Conservation (phyloP, 1,140 invertebrate species). For the Leguminivora glycinivorella region DNA sequence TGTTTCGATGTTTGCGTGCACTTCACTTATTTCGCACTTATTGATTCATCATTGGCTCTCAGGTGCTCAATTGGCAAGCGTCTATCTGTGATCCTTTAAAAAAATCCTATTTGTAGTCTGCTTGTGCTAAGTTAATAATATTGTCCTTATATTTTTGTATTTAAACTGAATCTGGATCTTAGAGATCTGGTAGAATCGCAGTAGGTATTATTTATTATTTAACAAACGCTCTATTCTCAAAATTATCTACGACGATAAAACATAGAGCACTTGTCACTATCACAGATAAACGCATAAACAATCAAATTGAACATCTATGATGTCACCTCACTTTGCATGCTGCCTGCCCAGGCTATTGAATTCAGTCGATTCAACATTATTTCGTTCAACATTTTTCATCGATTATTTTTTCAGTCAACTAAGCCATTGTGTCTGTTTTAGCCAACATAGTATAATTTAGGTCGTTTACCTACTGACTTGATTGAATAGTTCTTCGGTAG, state of each 20-base stretch:
- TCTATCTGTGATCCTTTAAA: background rate
- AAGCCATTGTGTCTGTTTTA: background rate
- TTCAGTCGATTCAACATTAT: background rate
- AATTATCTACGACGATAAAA: no score
- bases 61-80: background rate
- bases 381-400: background rate
- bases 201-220: no score
- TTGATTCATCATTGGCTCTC: slow-evolving; percentile 40
- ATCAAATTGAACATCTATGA: slow-evolving; percentile 30
- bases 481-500: background rate
- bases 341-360: slow-evolving; percentile 47
- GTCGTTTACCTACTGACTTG: background rate
- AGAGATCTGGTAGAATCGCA: background rate
- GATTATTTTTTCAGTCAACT: background rate
- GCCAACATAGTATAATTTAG: background rate
- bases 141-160: no score
- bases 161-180: no score
- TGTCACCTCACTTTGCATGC: slow-evolving; percentile 66
- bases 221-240: no score
- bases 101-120: background rate
- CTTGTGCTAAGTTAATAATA: no score
- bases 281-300: slow-evolving; percentile 41
- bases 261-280: slow-evolving; percentile 39
- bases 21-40: slow-evolving; percentile 70
- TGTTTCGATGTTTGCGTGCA: slow-evolving; percentile 77